phyloP scores from a whole-genome alignment of 2,113 vertebrate species.

The Calyptomena viridis region DNA sequence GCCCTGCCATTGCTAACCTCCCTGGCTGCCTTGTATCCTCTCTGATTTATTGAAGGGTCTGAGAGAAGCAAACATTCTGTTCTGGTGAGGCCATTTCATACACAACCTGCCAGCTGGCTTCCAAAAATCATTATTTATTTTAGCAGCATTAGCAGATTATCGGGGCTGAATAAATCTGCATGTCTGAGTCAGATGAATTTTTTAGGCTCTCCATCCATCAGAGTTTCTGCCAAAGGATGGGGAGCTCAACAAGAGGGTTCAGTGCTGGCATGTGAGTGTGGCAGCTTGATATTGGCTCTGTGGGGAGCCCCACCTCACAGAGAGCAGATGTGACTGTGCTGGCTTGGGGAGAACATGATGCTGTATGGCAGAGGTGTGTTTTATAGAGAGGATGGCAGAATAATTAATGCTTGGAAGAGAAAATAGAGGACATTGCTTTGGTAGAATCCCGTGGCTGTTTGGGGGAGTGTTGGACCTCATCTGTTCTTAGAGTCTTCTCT shows the following conservation, averaged over 20 bases:
- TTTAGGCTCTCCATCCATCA: not conserved
- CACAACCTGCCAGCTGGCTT: not conserved
- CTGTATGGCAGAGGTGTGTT: not conserved
- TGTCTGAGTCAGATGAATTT: not conserved
- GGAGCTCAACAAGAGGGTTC: not conserved
- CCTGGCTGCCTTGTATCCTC: not conserved
- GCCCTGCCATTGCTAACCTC: not conserved
- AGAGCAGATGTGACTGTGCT: not conserved
- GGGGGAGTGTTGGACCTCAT: not conserved
- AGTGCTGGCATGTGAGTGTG: not conserved
- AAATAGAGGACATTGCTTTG: not conserved
- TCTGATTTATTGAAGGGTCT: not conserved
- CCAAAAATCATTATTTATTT: not conserved
- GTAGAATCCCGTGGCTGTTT: rapidly evolving
- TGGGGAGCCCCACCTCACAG: not conserved
- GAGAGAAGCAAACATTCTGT: not conserved
- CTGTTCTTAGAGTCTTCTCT: not conserved
- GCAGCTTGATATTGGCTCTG: not conserved
- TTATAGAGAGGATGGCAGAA: not conserved
- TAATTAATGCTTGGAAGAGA: not conserved
- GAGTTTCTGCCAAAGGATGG: not conserved
- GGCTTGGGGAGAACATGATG: not conserved
- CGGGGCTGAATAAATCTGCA: not conserved
- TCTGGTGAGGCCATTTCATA: not conserved
- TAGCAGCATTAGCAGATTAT: not conserved